These are phyloP conservation scores for Drosophila mettleri DNA, from an alignment of 2,888 invertebrate genomes.

Conservation along the genomic window DNA sequence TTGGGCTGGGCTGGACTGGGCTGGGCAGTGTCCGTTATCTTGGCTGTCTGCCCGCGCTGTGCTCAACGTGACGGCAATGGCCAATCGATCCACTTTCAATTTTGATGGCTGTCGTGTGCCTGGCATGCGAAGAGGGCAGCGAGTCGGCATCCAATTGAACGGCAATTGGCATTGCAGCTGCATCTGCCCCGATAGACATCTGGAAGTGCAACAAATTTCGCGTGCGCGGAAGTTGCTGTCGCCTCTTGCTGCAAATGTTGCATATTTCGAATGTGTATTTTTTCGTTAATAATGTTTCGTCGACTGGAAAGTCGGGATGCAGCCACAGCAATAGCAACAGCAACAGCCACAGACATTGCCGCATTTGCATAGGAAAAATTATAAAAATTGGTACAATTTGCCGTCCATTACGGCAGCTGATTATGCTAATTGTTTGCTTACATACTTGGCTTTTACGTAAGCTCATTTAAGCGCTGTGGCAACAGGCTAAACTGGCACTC, in stretches of 20 bases:
- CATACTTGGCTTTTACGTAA: constrained; percentile 65
- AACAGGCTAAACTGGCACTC: constrained; percentile 45
- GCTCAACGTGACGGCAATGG: constrained; percentile 62
- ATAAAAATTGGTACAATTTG: constrained; percentile 78
- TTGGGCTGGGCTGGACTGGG: constrained; percentile 8
- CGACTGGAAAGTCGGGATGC: constrained; percentile 52
- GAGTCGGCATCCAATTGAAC: constrained; percentile 8
- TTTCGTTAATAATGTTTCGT: constrained; percentile 27
- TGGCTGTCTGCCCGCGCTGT: constrained; percentile 46
- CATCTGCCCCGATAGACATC: constrained; percentile 47
- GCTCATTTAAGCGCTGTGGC: constrained; percentile 41
- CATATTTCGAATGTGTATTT: constrained; percentile 23
- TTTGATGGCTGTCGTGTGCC: constrained; percentile 28
- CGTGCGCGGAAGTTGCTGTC: constrained; percentile 41
- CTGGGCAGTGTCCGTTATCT: constrained; percentile 25
- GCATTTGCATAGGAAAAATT: constrained; percentile 67
- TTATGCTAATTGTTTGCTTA: constrained; percentile 67
- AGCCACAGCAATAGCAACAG: constrained; percentile 13
- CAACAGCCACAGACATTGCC: constrained; percentile 31
- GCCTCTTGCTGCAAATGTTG: constrained; percentile 32
- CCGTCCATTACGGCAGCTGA: constrained; percentile 64
- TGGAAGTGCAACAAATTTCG: constrained; percentile 25
- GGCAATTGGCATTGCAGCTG: constrained; percentile 26
- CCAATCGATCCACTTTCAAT: constrained; percentile 48
- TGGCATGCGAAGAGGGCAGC: constrained; percentile 28